A percentile compares a stretch with the other conserved stretches of the same genome.
Evolutionary conservation across 2,888 invertebrate genomes (phyloP).

Genomic region (Portevinia maculata): DNA sequence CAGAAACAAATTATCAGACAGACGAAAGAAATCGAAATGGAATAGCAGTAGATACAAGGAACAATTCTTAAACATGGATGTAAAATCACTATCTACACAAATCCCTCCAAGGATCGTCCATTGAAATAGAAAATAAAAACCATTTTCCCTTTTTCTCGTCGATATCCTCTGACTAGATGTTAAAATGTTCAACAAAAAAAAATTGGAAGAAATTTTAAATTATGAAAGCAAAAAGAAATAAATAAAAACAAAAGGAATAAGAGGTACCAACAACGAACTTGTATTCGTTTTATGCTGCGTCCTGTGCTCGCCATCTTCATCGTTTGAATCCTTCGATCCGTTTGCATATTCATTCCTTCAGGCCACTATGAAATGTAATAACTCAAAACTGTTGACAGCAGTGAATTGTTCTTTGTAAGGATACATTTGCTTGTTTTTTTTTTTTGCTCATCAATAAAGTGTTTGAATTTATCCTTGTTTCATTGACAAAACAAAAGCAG

Average conservation of each 20-base stretch:
- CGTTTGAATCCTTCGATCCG: conserved; percentile 59
- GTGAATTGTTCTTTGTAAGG: conserved; percentile 33
- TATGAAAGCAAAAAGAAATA: conserved; percentile 38
- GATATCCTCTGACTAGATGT: conserved; percentile 24
- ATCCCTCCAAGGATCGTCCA: conserved; percentile 37
- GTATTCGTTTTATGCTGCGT: conserved; percentile 17
- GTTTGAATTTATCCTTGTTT: conserved; percentile 19
- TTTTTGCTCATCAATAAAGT: conserved; percentile 33
- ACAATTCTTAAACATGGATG: conserved; percentile 53
- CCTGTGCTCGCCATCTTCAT: conserved; percentile 9
- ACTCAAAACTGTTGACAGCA: conserved; percentile 70
- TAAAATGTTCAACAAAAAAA: conserved; percentile 20
- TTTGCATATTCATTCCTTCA: conserved; percentile 69
- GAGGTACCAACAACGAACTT: conserved; percentile 38
- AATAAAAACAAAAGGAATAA: conserved; percentile 46
- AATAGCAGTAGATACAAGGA: conserved; percentile 48
- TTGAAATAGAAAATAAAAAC: conserved; percentile 9
- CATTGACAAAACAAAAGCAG: conserved; percentile 1
- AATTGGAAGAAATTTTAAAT: conserved; percentile 33
- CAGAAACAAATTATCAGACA: conserved; percentile 22
- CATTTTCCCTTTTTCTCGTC: conserved; percentile 35
- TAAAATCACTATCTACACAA: conserved; percentile 56
- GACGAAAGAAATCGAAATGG: conserved; percentile 24
- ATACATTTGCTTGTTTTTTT: conserved; percentile 14
- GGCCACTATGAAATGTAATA: conserved; percentile 69